Conservation (phyloP, 2,888 invertebrate species). For the Ashinkailepas kermadecensis region DNA sequence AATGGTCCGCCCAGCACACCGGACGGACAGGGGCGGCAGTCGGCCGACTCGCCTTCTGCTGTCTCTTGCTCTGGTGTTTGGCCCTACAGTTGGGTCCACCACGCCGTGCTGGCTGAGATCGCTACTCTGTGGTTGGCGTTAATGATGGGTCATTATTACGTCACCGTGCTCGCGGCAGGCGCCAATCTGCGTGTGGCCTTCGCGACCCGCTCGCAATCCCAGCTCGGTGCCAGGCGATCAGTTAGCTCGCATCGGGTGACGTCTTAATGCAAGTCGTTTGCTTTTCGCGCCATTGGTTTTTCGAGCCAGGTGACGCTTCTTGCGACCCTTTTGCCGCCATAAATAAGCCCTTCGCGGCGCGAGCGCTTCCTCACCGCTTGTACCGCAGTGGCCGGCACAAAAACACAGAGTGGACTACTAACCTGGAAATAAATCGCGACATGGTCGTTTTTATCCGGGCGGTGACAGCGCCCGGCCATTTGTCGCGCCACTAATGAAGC, state of each 20-base stretch:
- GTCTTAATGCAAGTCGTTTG: slow-evolving; percentile 6
- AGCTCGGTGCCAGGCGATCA: background rate
- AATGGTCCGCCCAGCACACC: no score
- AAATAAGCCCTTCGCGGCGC: slow-evolving; percentile 1
- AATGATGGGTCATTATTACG: background rate
- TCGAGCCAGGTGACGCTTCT: background rate
- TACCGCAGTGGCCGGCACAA: background rate
- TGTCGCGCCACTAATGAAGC: background rate
- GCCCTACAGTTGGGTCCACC: background rate
- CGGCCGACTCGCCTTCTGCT: no score
- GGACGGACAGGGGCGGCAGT: no score
- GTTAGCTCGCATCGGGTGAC: slow-evolving; percentile 1
- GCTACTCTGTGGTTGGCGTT: background rate
- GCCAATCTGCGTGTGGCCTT: background rate
- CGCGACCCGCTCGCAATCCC: background rate
- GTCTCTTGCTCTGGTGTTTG: no score
- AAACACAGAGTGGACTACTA: background rate
- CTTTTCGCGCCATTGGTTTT: slow-evolving; percentile 1
- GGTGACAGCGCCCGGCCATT: background rate
- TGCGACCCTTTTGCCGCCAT: background rate
- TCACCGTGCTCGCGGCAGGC: background rate
- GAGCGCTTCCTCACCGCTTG: background rate
- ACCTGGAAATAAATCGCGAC: slow-evolving; percentile 10
- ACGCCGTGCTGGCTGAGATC: no score
- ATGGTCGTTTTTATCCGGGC: background rate